phyloP scores from a whole-genome alignment of 2,113 vertebrate species.

The Orientallactaga bullata region DNA sequence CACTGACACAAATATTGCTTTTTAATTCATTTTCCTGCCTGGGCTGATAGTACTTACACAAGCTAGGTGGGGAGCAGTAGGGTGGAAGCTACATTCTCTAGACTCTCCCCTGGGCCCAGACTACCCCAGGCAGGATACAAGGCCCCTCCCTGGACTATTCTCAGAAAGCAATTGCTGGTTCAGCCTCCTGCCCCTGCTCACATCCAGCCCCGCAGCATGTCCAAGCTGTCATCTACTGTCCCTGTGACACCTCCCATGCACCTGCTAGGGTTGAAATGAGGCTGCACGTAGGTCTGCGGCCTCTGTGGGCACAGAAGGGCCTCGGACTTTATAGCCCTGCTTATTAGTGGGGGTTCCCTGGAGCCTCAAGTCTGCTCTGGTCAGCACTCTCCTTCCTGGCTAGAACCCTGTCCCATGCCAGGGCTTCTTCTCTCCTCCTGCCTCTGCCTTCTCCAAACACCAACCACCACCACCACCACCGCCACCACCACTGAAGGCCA shows the following conservation, averaged over 20 bases:
- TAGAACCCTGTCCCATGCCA: not conserved
- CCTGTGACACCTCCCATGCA: not conserved
- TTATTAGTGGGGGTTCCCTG: too few species aligned
- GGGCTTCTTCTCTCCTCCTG: not conserved
- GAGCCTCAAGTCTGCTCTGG: not conserved
- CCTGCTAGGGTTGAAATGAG: fast-evolving
- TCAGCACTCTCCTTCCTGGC: not conserved
- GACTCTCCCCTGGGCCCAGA: not conserved
- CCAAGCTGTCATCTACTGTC: too few species aligned
- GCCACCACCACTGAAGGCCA: not conserved
- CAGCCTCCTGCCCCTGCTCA: not conserved
- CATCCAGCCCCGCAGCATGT: not conserved
- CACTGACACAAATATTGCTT: conserved; percentile 35
- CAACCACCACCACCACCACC: not conserved
- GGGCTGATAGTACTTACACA: fast-evolving
- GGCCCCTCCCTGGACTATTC: not conserved
- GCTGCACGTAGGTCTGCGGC: not conserved
- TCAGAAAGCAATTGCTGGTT: fast-evolving
- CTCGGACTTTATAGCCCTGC: not conserved
- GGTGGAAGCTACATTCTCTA: not conserved
- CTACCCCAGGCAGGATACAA: not conserved
- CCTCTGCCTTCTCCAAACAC: not conserved
- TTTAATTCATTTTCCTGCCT: conserved; percentile 44
- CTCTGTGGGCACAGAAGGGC: not conserved
- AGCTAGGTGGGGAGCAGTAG: not conserved